These are phyloP conservation scores for Tribolium freemani DNA, from an alignment of 2,888 invertebrate species.

Conservation along the genomic window DNA sequence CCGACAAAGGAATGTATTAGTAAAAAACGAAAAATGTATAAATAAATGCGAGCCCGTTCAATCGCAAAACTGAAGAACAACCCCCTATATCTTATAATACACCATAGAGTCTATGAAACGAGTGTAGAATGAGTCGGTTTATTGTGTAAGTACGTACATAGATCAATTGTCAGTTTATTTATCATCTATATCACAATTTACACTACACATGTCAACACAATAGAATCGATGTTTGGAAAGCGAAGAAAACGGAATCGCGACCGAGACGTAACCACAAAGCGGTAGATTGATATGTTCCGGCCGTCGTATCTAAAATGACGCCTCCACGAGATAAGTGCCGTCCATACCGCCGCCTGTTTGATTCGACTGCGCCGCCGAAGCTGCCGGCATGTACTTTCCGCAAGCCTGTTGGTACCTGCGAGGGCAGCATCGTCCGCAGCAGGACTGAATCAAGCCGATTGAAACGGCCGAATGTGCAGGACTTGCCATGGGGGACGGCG, in stretches of 20 bases:
- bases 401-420: slow-evolving; percentile 92
- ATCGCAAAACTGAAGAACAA: slow-evolving; percentile 37
- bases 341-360: slow-evolving; percentile 88
- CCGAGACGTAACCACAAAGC: slow-evolving; percentile 36
- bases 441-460: slow-evolving; percentile 81
- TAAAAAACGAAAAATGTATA: slow-evolving; percentile 3
- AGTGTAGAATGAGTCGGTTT: slow-evolving; percentile 46
- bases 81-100: slow-evolving; percentile 38
- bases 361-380: slow-evolving; percentile 84
- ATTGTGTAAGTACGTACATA: slow-evolving; percentile 49
- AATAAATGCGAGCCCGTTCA: slow-evolving; percentile 8
- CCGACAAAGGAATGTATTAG: slow-evolving; percentile 41
- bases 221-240: slow-evolving; percentile 58
- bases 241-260: slow-evolving; percentile 44
- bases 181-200: slow-evolving; percentile 61
- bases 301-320: slow-evolving; percentile 75
- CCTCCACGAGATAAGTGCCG: slow-evolving; percentile 88
- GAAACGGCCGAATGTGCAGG: slow-evolving; percentile 84
- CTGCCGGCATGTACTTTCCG: slow-evolving; percentile 90
- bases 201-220: slow-evolving; percentile 59
- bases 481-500: slow-evolving; percentile 88
- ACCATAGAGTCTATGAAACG: slow-evolving; percentile 44
- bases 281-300: slow-evolving; percentile 38
- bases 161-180: slow-evolving; percentile 51
- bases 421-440: slow-evolving; percentile 87